Percentiles rank a stretch among this genome's conserved stretches.
Evolutionary conservation across 2,797 vertebrate genomes (phyloP).

Genomic region (Podarcis lilfordi): DNA sequence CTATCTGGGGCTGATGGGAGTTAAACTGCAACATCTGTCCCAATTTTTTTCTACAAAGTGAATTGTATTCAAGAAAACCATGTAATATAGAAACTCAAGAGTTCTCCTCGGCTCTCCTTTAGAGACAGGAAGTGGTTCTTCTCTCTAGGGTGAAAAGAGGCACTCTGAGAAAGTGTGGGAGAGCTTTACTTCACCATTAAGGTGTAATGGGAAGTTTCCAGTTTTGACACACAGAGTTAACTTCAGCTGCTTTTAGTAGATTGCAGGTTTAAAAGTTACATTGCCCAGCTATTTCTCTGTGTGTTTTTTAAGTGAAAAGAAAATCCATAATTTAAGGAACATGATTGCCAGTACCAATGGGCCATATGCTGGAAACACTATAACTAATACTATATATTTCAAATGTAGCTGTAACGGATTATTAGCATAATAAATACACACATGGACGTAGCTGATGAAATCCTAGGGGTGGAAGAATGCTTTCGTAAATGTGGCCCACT

Average conservation of each 20-base stretch:
- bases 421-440: constrained; percentile 47
- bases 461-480: constrained; percentile 27
- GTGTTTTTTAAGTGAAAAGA: constrained; percentile 12
- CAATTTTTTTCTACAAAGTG: neutral
- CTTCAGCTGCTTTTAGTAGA: neutral
- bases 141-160: neutral
- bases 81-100: neutral
- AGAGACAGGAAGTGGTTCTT: neutral
- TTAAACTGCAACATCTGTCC: no score
- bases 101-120: neutral
- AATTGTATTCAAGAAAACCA: neutral
- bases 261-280: constrained; percentile 29
- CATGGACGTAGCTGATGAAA: constrained; percentile 28
- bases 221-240: neutral
- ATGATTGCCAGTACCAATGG: constrained; percentile 16
- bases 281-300: constrained; percentile 23
- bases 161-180: neutral
- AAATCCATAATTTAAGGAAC: constrained; percentile 43
- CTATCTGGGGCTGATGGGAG: no score
- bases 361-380: constrained; percentile 31
- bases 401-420: constrained; percentile 41
- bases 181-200: neutral
- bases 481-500: constrained; percentile 8
- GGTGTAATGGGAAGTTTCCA: neutral
- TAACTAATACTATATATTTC: constrained; percentile 30